Base-by-base conservation (phyloP, 2,888 invertebrate species). In the Chironomus riparius region DNA sequence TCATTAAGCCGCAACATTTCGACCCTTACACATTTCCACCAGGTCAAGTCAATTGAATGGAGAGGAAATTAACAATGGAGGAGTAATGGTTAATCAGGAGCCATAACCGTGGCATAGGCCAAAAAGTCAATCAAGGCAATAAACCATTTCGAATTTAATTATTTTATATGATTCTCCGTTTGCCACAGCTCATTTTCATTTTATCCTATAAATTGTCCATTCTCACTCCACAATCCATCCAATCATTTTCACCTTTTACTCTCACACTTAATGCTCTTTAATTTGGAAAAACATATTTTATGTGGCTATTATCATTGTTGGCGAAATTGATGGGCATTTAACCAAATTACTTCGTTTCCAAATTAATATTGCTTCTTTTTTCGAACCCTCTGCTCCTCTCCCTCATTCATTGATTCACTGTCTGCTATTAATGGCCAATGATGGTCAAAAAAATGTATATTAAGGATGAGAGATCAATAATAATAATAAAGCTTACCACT, bases 71-170 rank as follows among this genome's bases (percentile, higher is more conserved):
- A 56, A 15, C 56, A 10, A 38, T 10, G n/a, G 38, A 38, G 38
- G 38, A 38, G 38, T 38, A 10, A 18, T 18, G 70, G 50, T 21
- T 13, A 28, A 22, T 21, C 22, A 70, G 50, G 2, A 21, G 70
- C 48, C 38, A 38, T 38, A 38, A 38, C 38, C 38, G 38, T 38
- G 24, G 18, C n/a, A 24, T 61, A 62, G 61, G 62, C 48, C 72
- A 38, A 68, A 68, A 74, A 74, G 74, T 68, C 74, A 74, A 74
- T 65, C 74, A 74, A 47, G 74, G 21, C 47, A 74, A 74, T 74
- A 74, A 65, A 74, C 68, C 47, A 74, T 74, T 74, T 74, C 74
- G n/a, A 65, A 65, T 65, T 74, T 74, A 74, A 74, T 74, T 74
- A 74, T 74, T 74, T 74, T 61, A 74, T 74, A 74, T 74, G 74